A percentile compares a stretch with the other conserved stretches of the same genome.
These are phyloP conservation scores for Thalpophila matura DNA, from an alignment of 2,888 invertebrate species.

Conservation along the genomic window DNA sequence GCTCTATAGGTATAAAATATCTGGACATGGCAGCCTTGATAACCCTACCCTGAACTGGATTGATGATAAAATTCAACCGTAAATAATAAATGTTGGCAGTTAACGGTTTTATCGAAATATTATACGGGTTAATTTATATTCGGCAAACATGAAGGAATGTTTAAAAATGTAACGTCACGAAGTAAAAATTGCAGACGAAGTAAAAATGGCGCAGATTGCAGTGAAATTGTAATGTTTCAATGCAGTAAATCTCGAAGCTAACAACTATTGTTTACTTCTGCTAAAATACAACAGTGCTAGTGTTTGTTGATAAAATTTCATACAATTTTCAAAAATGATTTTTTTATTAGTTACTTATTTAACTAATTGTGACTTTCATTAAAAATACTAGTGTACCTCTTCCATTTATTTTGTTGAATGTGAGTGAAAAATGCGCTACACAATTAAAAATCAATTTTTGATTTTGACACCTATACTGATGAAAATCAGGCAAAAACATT, in stretches of 20 bases:
- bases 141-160: conserved; percentile 63
- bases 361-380: no score
- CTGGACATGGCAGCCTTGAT: conserved; percentile 45
- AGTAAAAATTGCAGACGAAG: conserved; percentile 38
- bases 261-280: not conserved
- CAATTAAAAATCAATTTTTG: no score
- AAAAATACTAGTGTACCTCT: no score
- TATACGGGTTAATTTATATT: conserved; percentile 70
- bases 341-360: no score
- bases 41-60: conserved; percentile 50
- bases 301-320: not conserved
- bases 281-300: no score
- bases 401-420: no score
- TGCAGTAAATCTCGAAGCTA: conserved; percentile 8
- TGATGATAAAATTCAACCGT: conserved; percentile 70
- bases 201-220: conserved; percentile 38
- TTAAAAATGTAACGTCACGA: conserved; percentile 34
- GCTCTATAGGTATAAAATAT: conserved; percentile 48
- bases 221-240: conserved; percentile 8
- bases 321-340: no score
- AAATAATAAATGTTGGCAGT: conserved; percentile 71
- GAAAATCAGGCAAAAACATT: no score
- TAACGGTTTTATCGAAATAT: conserved; percentile 69
- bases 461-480: no score
- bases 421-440: no score